These are phyloP conservation scores for Pempheris klunzingeri DNA, from an alignment of 2,797 vertebrate species.

Conservation along the genomic window DNA sequence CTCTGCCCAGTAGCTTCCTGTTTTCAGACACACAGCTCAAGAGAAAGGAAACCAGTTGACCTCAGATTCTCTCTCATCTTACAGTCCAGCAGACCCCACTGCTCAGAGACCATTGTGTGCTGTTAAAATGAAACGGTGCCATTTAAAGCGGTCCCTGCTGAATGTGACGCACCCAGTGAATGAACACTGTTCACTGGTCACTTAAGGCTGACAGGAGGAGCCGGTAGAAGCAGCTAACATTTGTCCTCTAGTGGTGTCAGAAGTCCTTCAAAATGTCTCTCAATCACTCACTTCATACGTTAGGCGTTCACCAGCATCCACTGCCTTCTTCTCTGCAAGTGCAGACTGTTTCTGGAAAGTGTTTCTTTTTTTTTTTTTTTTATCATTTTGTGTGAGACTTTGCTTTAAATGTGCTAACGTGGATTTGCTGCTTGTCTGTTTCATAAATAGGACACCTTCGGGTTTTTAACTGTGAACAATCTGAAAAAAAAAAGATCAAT, in stretches of 20 bases:
- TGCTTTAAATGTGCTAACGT: too few relatives aligned
- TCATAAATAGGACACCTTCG: background rate
- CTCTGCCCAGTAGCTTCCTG: constrained; percentile 77
- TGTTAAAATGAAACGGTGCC: background rate
- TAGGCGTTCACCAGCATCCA: too few relatives aligned
- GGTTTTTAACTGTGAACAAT: background rate
- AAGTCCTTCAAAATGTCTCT: background rate
- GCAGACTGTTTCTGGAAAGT: too few relatives aligned
- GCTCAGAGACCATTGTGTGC: background rate
- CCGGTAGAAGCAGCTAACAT: background rate
- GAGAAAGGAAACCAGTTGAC: constrained; percentile 59
- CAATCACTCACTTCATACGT: too few relatives aligned
- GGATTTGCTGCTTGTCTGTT: background rate
- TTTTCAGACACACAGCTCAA: constrained; percentile 61
- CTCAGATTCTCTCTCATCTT: constrained; percentile 24
- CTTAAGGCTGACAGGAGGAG: background rate
- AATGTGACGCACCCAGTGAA: constrained; percentile 6
- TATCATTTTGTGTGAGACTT: background rate
- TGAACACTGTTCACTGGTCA: background rate
- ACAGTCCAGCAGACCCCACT: background rate
- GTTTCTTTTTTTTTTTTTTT: too few relatives aligned
- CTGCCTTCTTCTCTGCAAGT: too few relatives aligned
- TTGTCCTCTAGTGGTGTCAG: constrained; percentile 64
- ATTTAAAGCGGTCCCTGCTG: background rate
- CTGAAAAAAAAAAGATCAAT: too few relatives aligned